Evolutionary conservation across 2,113 vertebrate species (phyloP), one percentile per base, ranked within the genome.

Genomic region (Paratilapia polleni): DNA sequence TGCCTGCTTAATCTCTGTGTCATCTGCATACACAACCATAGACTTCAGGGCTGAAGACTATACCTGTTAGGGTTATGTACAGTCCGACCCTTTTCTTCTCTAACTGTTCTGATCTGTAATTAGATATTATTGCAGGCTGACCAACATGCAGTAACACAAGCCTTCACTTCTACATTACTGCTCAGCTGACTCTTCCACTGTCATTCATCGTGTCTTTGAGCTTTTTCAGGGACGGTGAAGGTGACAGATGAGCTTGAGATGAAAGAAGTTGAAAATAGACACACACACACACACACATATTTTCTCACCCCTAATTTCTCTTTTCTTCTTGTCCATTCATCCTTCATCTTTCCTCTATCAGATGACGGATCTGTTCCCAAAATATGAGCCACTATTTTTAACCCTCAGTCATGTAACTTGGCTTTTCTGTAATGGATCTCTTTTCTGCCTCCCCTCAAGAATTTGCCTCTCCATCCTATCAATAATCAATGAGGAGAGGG

Each of bases 401-500:
- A 87, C 77, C n/a, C 8, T 76, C 14, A 31, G 22, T 41, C 2
- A 3, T 68, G 62, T 87, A 57, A 61, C 43, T 76, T 36, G 70
- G 41, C 84, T 77, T 90, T 87, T 89, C 86, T 77, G 86, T 88
- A 82, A 92, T 59, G 24, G 86, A 92, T 86, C 90, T 87, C 64
- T 81, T 87, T 81, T 90, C 88, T 78, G 78, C 63, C 43, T 64
- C 34, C 19, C 5, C 66, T 41, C 14, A 54, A 76, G 87, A 91
- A 81, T 92, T 78, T 82, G 66, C 85, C 83, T 56, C 81, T 80
- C 80, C 82, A 26, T 60, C 81, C 38, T 78, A 87, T 95, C 81
- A 91, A 95, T 92, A 88, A 90, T 91, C 54, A 12, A 94, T 89
- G 91, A 92, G 66, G 62, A 89, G 86, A 78, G 88, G 76, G 76